Base-by-base conservation (phyloP, 2,113 vertebrate genomes). In the Nothoprocta perdicaria region DNA sequence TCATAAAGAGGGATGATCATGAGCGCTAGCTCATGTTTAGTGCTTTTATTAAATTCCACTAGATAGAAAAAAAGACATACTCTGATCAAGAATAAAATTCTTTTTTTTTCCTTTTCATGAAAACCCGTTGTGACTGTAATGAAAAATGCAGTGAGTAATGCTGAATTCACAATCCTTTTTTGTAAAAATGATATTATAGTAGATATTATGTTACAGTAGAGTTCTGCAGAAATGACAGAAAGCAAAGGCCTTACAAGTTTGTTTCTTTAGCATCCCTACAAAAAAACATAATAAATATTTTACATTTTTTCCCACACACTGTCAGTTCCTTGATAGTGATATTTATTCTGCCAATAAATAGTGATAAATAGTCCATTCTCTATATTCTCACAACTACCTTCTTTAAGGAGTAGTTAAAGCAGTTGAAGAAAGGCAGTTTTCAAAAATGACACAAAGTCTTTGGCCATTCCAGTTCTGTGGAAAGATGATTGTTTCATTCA, bases 341-440 rank as follows among this genome's bases (percentile, higher is more conserved):
- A 89, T 98, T 98, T 84, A 95, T 99, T 92, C 97, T 99, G 35
- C 98, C 98, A 21, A 97, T 98, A 84, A 98, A 98, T 96, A 98
- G 97, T 41, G 98, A 98, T 38, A 38, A 38, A 38, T 38, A 38
- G 35, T 92, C 97, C 97, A 68, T 98, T 91, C 97, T 98, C 29
- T 98, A 98, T 91, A 98, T 97, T 3, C 89, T 98, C 76, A 98
- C 98, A 92, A 98, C 97, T 83, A 98, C 95, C 88, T 98, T 98
- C 96, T 98, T 98, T 94, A 98, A 98, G 84, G 98, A 99, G 92
- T 98, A 98, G 77, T 95, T 98, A 86, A 98, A 98, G 81, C 55
- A 98, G 68, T 94, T 98, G 95, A 84, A 97, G 95, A 26, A 98
- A 87, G 89, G 91, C 94, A 1, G 62, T 88, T 52, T 93, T 98